Conservation (phyloP, 2,113 vertebrate species). For the Erythrolamprus reginae region DNA sequence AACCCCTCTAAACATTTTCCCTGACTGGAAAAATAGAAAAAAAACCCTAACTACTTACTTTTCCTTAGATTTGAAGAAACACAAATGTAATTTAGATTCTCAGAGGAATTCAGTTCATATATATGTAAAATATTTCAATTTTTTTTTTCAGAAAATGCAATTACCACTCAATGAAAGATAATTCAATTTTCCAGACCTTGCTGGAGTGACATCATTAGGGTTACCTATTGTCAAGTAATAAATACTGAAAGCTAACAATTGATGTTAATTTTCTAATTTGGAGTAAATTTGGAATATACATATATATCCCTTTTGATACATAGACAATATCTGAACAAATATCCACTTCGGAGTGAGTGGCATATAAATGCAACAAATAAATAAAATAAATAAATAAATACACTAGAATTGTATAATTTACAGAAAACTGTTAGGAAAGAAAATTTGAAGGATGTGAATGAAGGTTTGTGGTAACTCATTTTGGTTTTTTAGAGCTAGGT, state of each 20-base stretch:
- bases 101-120: too few relatives aligned
- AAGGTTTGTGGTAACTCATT: background rate
- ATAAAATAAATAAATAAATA: too few relatives aligned
- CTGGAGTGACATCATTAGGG: background rate
- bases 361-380: too few relatives aligned
- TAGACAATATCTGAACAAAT: background rate
- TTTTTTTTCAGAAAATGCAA: background rate
- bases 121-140: background rate
- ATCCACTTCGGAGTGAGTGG: too few relatives aligned
- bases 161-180: background rate
- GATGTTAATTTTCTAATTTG: background rate
- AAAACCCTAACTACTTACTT: conserved; percentile 23
- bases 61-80: conserved; percentile 42
- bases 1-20: conserved; percentile 29
- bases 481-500: background rate
- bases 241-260: background rate
- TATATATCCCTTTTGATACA: background rate
- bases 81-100: conserved; percentile 20
- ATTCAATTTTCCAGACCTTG: background rate
- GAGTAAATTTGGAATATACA: background rate
- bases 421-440: background rate
- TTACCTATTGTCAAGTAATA: background rate
- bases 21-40: conserved; percentile 50
- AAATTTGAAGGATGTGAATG: background rate
- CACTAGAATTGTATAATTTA: background rate